Base-by-base conservation (phyloP, 2,113 vertebrate species). In the Muscicapa adusta region DNA sequence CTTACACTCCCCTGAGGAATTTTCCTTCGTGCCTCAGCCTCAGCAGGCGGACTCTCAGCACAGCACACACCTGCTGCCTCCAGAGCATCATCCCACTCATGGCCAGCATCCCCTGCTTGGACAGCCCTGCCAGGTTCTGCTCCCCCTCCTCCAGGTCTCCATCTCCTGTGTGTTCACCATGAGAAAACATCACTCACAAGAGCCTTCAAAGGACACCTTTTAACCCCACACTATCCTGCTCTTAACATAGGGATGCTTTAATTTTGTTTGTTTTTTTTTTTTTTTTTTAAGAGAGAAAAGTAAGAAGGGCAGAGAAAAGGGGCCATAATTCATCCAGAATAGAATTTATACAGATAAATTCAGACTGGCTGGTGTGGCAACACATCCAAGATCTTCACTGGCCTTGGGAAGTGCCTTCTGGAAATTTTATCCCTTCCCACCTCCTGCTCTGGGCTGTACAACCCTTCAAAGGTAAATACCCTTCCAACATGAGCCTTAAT, bases 31-130 rank as follows among this genome's bases (percentile, higher is more conserved):
- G 96, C 78, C 81, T 98, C 66, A 99, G 97, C 60, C 98, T 99
- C 34, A 99, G 97, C 96, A 99, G 98, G 88, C 98, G 99, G 79
- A 99, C 95, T 95, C 98, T 97, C 40, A 98, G 98, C 38, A 99
- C 63, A 1, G 98, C 95, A 72, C 97, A 95, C 89, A 99, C 98
- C 95, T 99, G 99, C 96, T 98, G 99, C 89, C 97, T 97, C 99
- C 99, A 99, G 62, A 99, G 98, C 2, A 95, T 89, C 50, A 96
- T 96, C 81, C 97, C 97, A 0, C 94, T 91, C 76, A 97, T 63
- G 1, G 93, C 31, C 10, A 94, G 85, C 0, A 79, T 94, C 22
- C 85, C 96, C n/a, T 77, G 71, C 33, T 98, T 98, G 0, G 98
- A 97, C 79, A 98, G 96, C 9, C 88, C 89, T 4, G 95, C 93